These are phyloP conservation scores for Dexiosoma caninum DNA, from an alignment of 2,888 invertebrate genomes.

Conservation along the genomic window DNA sequence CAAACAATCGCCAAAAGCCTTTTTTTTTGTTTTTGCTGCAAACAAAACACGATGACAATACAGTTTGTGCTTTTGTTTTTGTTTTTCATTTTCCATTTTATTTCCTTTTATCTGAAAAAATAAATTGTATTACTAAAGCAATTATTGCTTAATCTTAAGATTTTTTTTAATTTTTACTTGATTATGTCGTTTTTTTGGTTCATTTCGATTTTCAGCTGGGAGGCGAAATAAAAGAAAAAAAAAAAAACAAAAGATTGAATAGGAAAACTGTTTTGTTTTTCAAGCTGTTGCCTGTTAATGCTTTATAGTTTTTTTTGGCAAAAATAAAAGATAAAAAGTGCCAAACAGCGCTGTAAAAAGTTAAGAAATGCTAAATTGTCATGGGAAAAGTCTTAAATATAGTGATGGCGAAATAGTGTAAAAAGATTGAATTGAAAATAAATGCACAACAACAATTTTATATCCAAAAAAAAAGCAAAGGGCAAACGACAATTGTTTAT, in stretches of 20 bases:
- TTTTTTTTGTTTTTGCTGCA: too few species aligned
- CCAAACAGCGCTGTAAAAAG: slow-evolving; percentile 20
- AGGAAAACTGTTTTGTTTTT: slow-evolving; percentile 33
- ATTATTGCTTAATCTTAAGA: slow-evolving; percentile 58
- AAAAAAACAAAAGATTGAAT: slow-evolving; percentile 32
- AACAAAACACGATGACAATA: slow-evolving; percentile 41
- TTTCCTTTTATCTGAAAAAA: slow-evolving; percentile 38
- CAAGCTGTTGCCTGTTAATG: background rate
- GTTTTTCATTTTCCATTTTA: slow-evolving; percentile 9
- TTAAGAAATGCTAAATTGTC: slow-evolving; percentile 60
- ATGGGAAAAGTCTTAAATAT: slow-evolving; percentile 63
- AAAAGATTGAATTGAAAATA: slow-evolving; percentile 26
- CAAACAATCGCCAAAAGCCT: background rate
- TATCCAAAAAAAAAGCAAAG: slow-evolving; percentile 27
- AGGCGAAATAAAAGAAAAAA: slow-evolving; percentile 11
- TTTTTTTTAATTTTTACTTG: slow-evolving; percentile 36
- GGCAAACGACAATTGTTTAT: slow-evolving; percentile 50
- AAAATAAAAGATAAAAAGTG: background rate
- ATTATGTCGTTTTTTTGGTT: slow-evolving; percentile 28
- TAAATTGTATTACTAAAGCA: slow-evolving; percentile 49
- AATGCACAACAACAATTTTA: slow-evolving; percentile 27
- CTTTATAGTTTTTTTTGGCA: background rate
- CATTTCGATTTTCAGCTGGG: slow-evolving; percentile 3
- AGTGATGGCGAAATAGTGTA: slow-evolving; percentile 9
- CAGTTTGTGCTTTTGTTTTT: background rate